phyloP scores from a whole-genome alignment of 2,797 vertebrate genomes.

The Philypnodon macrostomus region DNA sequence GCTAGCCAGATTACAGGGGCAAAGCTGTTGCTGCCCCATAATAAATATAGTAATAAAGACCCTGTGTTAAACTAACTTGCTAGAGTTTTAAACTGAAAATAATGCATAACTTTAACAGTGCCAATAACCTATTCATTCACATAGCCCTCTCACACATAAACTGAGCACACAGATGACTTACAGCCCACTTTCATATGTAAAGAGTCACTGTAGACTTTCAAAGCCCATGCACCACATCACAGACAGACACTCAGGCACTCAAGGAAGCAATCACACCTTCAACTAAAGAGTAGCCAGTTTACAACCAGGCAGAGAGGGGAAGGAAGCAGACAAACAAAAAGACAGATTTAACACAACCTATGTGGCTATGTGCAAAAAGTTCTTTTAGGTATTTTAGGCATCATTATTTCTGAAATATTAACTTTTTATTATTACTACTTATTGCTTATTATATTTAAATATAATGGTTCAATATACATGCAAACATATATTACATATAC shows the following conservation, averaged over 20 bases:
- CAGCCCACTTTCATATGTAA: constrained; percentile 65
- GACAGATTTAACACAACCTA: constrained; percentile 28
- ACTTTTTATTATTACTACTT: too few relatives aligned
- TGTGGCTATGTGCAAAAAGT: constrained; percentile 21
- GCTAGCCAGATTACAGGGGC: constrained; percentile 29
- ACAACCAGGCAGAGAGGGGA: constrained; percentile 47
- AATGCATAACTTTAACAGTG: not conserved
- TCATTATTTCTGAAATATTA: too few relatives aligned
- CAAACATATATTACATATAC: too few relatives aligned
- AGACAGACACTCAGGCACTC: constrained; percentile 42
- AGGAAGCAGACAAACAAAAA: constrained; percentile 45
- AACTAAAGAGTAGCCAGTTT: constrained; percentile 58
- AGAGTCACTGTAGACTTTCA: constrained; percentile 44
- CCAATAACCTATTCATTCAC: not conserved
- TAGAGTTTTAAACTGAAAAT: not conserved
- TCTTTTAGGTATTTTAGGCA: too few relatives aligned
- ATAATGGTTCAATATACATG: too few relatives aligned
- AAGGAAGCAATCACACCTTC: constrained; percentile 71
- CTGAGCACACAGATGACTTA: constrained; percentile 27
- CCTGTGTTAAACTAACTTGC: not conserved
- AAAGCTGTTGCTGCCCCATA: constrained; percentile 10
- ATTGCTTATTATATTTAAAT: too few relatives aligned
- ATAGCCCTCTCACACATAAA: not conserved
- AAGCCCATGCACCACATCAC: constrained; percentile 49
- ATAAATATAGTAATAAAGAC: constrained; percentile 4